Base-by-base conservation (phyloP, 1,140 invertebrate species). In the Pentalonia nigronervosa region DNA sequence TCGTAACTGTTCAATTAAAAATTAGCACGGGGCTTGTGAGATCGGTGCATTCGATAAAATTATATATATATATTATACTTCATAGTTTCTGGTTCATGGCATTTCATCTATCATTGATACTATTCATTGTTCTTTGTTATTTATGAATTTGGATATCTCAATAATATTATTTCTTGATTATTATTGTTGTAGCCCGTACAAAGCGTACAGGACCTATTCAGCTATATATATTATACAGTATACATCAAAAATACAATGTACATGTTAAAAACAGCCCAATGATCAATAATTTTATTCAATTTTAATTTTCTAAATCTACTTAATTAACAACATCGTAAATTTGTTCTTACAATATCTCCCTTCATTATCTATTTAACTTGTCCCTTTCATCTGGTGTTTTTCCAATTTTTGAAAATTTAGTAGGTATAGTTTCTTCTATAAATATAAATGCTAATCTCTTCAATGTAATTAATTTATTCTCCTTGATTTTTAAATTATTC, bases 1-100 rank as follows among this genome's bases (percentile, higher is more conserved):
- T 76, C 60, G 60, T 76, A 76, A 76, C n/a, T 76, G 60, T n/a
- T 76, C 60, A 76, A 76, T 76, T 76, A 76, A 76, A 76, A 76
- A 76, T 34, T 76, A n/a, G 30, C 14, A n/a, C 60, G 14, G 60
- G 30, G 6, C 60, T 34, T 76, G 14, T 76, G n/a, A 67, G 30
- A 17, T 76, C 17, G n/a, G 4, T 14, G 60, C 6, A n/a, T 34
- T 76, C 30, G n/a, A 76, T 14, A 67, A n/a, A 17, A 0, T 0
- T 76, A 76, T 30, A 67, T n/a, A 23, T 56, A 56, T 56, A 25
- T 56, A 7, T 25, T 56, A 17, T 76, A 76, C n/a, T 34, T n/a
- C 7, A 17, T 76, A 76, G 30, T 76, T 76, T 76, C 30, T 76
- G n/a, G 60, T 76, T 76, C 60, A 76, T 76, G 60, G 60, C n/a